Evolutionary conservation across 1,140 invertebrate genomes (phyloP).

Genomic region (Archivesica marissinica): DNA sequence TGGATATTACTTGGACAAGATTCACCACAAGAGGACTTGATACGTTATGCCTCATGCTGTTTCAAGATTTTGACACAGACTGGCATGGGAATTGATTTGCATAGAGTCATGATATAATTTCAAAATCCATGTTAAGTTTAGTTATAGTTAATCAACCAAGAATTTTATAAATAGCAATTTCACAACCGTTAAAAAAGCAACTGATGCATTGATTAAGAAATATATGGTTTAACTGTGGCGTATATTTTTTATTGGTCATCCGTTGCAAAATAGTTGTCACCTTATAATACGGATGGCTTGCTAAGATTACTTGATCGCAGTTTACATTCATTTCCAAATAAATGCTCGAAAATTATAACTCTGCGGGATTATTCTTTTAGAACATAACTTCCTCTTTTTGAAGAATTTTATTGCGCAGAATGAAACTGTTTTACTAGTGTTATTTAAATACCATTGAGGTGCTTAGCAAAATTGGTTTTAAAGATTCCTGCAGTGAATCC

Average conservation of each 20-base stretch:
- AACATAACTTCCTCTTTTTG: background rate
- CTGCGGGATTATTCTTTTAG: background rate
- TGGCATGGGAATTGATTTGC: background rate
- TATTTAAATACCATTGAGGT: background rate
- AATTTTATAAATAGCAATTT: constrained; percentile 11
- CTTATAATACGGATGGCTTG: background rate
- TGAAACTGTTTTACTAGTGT: too few species aligned
- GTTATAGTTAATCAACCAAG: background rate
- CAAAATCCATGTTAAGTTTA: background rate
- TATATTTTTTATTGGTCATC: background rate
- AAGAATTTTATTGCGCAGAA: too few species aligned
- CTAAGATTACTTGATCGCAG: background rate
- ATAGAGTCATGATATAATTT: background rate
- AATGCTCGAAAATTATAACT: background rate
- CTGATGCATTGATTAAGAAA: background rate
- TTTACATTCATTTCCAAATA: background rate
- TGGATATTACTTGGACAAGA: background rate
- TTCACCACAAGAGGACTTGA: background rate
- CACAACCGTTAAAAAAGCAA: constrained; percentile 15
- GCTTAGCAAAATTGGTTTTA: background rate
- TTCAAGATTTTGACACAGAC: background rate
- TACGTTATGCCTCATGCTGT: background rate
- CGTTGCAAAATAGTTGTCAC: background rate
- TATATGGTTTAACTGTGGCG: background rate
- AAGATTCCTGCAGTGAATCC: background rate